phyloP scores from a whole-genome alignment of 2,113 vertebrate species.

The Variabilichromis moorii region DNA sequence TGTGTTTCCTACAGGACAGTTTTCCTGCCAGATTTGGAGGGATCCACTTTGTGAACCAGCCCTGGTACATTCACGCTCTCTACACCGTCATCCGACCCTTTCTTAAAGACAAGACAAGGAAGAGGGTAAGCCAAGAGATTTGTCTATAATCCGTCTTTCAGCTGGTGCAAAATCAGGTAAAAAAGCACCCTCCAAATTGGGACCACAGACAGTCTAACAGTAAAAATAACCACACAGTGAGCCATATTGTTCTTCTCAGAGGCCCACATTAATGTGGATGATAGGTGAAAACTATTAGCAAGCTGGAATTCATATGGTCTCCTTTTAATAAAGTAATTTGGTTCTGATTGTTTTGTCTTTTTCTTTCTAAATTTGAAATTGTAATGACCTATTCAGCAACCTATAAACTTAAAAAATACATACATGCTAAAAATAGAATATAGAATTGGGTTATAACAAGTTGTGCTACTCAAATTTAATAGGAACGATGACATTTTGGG shows the following conservation, averaged over 20 bases:
- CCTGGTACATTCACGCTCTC: conserved; percentile 96
- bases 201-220: not conserved
- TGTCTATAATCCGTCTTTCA: not conserved
- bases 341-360: not conserved
- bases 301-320: not conserved
- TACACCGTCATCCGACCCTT: conserved; percentile 97
- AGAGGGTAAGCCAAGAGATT: conserved; percentile 77
- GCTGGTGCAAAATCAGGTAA: not conserved
- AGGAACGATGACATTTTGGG: not conserved
- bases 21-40: conserved; percentile 96
- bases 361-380: not conserved
- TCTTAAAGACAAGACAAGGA: conserved; percentile 97
- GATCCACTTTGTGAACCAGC: conserved; percentile 98
- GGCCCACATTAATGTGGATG: not conserved
- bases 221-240: not conserved
- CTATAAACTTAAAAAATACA: not conserved
- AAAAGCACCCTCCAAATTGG: not conserved
- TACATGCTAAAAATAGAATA: not conserved
- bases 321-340: not conserved
- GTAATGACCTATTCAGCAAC: not conserved
- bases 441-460: not conserved
- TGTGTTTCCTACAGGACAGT: conserved; percentile 81
- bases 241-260: not conserved
- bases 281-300: not conserved
- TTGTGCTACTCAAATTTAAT: not conserved